Evolutionary conservation across 2,113 vertebrate species (phyloP).

Genomic region (Menidia beryllina): DNA sequence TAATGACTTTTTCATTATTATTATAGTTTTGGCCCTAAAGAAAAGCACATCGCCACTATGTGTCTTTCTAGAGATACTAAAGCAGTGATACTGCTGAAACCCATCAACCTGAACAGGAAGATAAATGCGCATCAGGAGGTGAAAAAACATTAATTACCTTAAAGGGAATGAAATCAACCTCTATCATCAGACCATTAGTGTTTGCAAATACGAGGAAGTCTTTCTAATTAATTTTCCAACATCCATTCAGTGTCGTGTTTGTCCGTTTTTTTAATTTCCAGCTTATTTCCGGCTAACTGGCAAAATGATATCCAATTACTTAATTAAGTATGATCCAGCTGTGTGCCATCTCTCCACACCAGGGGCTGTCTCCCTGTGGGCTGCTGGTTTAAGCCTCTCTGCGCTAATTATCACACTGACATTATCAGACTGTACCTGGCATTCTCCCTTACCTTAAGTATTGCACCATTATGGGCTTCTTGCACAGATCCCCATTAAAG

Average conservation of each 20-base stretch:
- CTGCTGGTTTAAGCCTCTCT: conserved; percentile 75
- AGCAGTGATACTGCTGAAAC: not conserved
- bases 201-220: conserved; percentile 58
- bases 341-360: conserved; percentile 80
- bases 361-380: conserved; percentile 75
- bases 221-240: conserved; percentile 62
- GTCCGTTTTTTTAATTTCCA: conserved; percentile 77
- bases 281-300: conserved; percentile 84
- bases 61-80: not conserved
- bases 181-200: conserved; percentile 54
- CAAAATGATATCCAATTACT: conserved; percentile 83
- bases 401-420: conserved; percentile 80
- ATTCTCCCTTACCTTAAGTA: conserved; percentile 56
- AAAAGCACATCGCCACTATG: not conserved
- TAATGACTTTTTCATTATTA: not conserved
- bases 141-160: conserved; percentile 43
- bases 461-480: conserved; percentile 30
- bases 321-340: conserved; percentile 87
- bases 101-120: conserved; percentile 1
- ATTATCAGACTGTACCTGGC: conserved; percentile 77
- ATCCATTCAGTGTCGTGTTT: conserved; percentile 75
- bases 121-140: conserved; percentile 25
- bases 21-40: not conserved
- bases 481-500: conserved; percentile 21
- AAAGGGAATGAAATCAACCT: conserved; percentile 51